Conservation (phyloP, 2,797 vertebrate species). For the Sebastes minor region DNA sequence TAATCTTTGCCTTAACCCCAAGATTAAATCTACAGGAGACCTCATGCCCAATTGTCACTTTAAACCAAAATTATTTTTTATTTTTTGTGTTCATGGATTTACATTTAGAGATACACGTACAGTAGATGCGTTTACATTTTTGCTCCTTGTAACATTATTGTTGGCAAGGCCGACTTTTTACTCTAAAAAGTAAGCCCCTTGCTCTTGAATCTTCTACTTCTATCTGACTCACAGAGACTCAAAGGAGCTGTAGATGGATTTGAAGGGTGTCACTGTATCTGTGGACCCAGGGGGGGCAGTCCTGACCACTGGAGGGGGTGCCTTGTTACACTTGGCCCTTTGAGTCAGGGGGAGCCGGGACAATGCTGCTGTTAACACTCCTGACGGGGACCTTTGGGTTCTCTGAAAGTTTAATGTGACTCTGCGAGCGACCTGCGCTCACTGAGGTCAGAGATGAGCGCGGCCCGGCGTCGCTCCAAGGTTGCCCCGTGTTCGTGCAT, state of each 20-base stretch:
- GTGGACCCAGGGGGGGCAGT: slow-evolving; percentile 49
- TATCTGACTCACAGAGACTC: not conserved
- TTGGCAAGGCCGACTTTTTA: no score
- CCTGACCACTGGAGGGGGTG: slow-evolving; percentile 66
- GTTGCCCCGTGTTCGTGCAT: slow-evolving; percentile 58
- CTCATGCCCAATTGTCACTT: no score
- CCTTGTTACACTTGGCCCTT: slow-evolving; percentile 76
- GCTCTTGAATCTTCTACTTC: slow-evolving; percentile 7
- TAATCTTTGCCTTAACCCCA: no score
- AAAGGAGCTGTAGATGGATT: slow-evolving; percentile 32
- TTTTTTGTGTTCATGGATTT: no score
- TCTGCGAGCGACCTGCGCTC: slow-evolving; percentile 74
- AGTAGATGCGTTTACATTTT: no score
- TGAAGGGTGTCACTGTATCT: slow-evolving; percentile 71
- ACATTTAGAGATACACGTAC: no score
- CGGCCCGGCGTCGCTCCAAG: slow-evolving; percentile 51
- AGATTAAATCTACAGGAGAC: no score
- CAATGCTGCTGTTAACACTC: slow-evolving; percentile 83
- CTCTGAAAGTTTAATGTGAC: slow-evolving; percentile 85
- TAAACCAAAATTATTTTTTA: no score
- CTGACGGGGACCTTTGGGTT: slow-evolving; percentile 81
- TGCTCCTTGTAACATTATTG: no score
- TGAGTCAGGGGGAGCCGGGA: slow-evolving; percentile 63
- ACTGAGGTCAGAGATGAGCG: slow-evolving; percentile 83
- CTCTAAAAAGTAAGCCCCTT: not conserved